Percentiles rank a stretch among this genome's conserved stretches.
phyloP scores from a whole-genome alignment of 2,113 vertebrate species.

The Gymnocephalus cernua region DNA sequence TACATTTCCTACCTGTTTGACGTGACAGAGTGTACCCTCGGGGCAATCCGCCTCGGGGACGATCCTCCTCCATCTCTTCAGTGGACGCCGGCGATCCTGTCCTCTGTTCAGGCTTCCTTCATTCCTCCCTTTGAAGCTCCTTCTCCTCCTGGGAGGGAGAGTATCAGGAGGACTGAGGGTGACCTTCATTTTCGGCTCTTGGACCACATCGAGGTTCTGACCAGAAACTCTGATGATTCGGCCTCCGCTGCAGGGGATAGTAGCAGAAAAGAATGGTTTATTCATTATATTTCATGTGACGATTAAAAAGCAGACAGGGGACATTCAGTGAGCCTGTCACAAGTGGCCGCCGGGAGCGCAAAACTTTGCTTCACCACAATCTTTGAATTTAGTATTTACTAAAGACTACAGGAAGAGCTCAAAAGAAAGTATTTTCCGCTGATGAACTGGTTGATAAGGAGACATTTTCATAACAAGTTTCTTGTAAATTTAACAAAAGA shows the following conservation, averaged over 20 bases:
- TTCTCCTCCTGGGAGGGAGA: conserved; percentile 70
- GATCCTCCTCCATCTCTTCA: conserved; percentile 84
- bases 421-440: too few relatives aligned
- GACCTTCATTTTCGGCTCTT: conserved; percentile 91
- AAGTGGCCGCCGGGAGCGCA: too few relatives aligned
- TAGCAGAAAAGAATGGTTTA: background rate
- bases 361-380: background rate
- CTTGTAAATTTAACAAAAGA: too few relatives aligned
- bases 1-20: conserved; percentile 80
- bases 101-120: conserved; percentile 21
- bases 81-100: conserved; percentile 37
- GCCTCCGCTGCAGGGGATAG: conserved; percentile 86
- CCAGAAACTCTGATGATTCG: conserved; percentile 90
- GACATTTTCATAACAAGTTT: too few relatives aligned
- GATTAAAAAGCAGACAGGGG: too few relatives aligned
- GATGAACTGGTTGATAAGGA: too few relatives aligned
- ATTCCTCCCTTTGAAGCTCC: conserved; percentile 31
- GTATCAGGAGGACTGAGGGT: conserved; percentile 84
- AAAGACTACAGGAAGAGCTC: background rate
- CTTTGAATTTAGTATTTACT: background rate
- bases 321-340: background rate
- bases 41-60: conserved; percentile 86
- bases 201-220: conserved; percentile 94
- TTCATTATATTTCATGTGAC: background rate
- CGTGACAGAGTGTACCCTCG: conserved; percentile 81